Evolutionary conservation across 1,140 invertebrate genomes (phyloP).

Genomic region (Gonatopus flavifemur): DNA sequence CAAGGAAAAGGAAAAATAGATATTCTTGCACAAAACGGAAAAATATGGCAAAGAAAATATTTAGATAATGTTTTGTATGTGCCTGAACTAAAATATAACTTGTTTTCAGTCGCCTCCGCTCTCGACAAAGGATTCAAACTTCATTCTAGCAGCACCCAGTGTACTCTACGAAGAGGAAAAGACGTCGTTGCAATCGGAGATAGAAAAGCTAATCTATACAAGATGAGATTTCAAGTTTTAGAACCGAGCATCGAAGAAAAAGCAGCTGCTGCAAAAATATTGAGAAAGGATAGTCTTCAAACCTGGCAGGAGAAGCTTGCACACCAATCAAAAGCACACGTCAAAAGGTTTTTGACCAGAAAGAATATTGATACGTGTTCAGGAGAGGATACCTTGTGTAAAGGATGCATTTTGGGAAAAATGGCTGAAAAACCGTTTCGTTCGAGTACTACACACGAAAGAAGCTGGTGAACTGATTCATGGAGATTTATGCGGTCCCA

Average conservation of each 20-base stretch:
- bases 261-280: slow-evolving; percentile 16
- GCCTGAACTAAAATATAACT: slow-evolving; percentile 45
- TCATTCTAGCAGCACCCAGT: slow-evolving; percentile 20
- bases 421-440: slow-evolving; percentile 13
- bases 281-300: not conserved
- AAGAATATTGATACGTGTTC: slow-evolving; percentile 31
- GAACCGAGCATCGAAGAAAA: not conserved
- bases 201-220: slow-evolving; percentile 6
- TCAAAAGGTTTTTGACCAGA: slow-evolving; percentile 34
- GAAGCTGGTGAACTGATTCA: no score
- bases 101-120: slow-evolving; percentile 44
- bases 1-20: slow-evolving; percentile 24
- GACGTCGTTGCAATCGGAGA: not conserved
- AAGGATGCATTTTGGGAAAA: slow-evolving; percentile 18
- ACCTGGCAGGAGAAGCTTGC: slow-evolving; percentile 48
- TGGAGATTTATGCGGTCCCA: slow-evolving; percentile 25
- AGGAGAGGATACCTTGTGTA: slow-evolving; percentile 12
- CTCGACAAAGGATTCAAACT: slow-evolving; percentile 32
- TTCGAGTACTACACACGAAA: no score
- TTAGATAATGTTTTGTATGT: slow-evolving; percentile 44
- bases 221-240: not conserved
- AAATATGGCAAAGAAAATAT: slow-evolving; percentile 23
- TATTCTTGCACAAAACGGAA: slow-evolving; percentile 20
- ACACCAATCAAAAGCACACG: slow-evolving; percentile 45
- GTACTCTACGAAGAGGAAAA: slow-evolving; percentile 1